A percentile compares a stretch with the other conserved stretches of the same genome.
Conservation (phyloP, 2,888 invertebrate species). For the Lasioglossum oenotherae region DNA sequence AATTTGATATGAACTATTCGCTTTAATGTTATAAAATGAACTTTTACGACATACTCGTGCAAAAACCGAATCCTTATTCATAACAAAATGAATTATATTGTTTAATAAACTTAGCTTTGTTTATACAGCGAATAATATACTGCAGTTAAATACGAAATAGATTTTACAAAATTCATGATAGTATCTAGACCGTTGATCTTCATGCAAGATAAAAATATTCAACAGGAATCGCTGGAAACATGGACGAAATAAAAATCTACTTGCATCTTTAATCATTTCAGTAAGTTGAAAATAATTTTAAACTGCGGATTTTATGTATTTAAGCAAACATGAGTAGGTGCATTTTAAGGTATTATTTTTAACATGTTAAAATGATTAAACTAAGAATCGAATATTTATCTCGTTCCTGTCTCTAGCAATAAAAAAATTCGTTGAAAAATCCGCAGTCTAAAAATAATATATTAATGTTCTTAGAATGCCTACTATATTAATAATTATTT, state of each 20-base stretch:
- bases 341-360: no score
- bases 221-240: background rate
- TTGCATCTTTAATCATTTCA: no score
- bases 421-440: background rate
- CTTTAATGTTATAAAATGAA: background rate
- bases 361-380: no score
- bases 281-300: background rate
- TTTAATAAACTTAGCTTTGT: background rate
- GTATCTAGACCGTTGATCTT: background rate
- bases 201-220: background rate
- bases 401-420: background rate
- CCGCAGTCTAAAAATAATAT: background rate
- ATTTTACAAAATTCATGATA: background rate
- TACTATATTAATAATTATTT: background rate
- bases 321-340: background rate
- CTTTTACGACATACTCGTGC: background rate
- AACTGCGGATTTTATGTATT: background rate
- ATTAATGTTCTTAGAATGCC: background rate
- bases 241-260: background rate
- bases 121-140: background rate
- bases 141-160: no score
- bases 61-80: background rate
- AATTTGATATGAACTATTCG: background rate
- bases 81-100: background rate
- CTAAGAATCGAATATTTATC: background rate